Percentiles rank a stretch among this genome's conserved stretches.
Evolutionary conservation across 2,113 vertebrate species (phyloP).

Genomic region (Aptenodytes patagonicus): DNA sequence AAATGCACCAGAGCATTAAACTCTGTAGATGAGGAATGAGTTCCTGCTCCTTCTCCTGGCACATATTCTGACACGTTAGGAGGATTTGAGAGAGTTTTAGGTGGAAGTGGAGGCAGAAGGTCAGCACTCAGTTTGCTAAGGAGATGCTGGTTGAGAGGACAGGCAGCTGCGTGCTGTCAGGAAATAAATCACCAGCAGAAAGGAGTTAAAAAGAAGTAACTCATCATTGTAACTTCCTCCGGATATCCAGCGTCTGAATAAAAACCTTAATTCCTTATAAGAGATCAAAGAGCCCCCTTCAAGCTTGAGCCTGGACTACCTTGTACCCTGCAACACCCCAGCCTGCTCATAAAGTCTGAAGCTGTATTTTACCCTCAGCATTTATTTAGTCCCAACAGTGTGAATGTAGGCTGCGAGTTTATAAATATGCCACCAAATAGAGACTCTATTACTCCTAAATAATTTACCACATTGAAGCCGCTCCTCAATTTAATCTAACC

Average conservation of each 20-base stretch:
- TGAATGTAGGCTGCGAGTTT: background rate
- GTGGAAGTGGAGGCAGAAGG: background rate
- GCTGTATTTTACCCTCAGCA: background rate
- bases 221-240: background rate
- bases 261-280: background rate
- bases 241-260: background rate
- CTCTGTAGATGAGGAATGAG: background rate
- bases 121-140: background rate
- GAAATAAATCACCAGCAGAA: background rate
- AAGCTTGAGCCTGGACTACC: background rate
- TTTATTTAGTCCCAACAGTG: background rate
- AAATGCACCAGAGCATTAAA: background rate
- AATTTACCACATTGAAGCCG: background rate
- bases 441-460: background rate
- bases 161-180: background rate
- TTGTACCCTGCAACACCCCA: background rate
- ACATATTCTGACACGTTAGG: rapidly evolving
- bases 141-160: background rate
- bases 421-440: background rate
- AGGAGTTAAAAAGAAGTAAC: background rate
- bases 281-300: background rate
- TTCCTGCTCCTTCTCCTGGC: background rate
- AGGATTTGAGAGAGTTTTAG: background rate
- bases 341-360: background rate
- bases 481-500: background rate